These are phyloP conservation scores for Chrysolophus pictus DNA, from an alignment of 2,797 vertebrate species.

Conservation along the genomic window DNA sequence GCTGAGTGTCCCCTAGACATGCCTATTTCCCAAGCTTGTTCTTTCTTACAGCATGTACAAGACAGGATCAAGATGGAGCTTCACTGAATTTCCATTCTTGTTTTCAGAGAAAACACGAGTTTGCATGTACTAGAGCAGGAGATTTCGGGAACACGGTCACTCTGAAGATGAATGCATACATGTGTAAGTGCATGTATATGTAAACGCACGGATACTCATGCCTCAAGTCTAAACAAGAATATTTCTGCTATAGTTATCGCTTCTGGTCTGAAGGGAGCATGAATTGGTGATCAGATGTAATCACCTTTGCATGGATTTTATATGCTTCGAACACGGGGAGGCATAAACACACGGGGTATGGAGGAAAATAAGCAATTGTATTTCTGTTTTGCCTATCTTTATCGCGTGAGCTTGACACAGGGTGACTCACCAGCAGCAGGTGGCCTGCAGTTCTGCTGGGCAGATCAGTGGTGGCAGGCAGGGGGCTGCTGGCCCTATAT, in stretches of 20 bases:
- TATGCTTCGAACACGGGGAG: conserved; percentile 9
- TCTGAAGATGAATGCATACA: neutral
- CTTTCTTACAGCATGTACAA: neutral
- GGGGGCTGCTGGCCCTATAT: conserved; percentile 71
- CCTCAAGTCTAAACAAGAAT: neutral
- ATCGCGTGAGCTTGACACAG: conserved; percentile 26
- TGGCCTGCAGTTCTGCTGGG: conserved; percentile 48
- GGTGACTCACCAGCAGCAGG: conserved; percentile 72
- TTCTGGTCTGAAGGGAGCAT: neutral
- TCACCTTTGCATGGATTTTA: neutral
- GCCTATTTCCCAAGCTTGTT: neutral
- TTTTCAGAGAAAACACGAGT: neutral
- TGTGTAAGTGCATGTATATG: neutral
- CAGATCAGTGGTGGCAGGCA: conserved; percentile 71
- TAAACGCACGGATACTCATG: neutral
- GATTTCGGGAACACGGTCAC: neutral
- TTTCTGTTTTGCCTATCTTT: conserved; percentile 32
- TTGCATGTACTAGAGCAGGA: neutral
- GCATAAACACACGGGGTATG: neutral
- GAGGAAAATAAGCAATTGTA: conserved; percentile 37
- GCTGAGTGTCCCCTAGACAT: neutral
- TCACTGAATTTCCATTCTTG: neutral
- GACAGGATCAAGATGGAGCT: neutral
- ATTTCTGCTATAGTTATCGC: neutral
- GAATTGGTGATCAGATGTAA: neutral